These are phyloP conservation scores for Nothobranchius kuhntae DNA, from an alignment of 2,113 vertebrate genomes.

Conservation along the genomic window DNA sequence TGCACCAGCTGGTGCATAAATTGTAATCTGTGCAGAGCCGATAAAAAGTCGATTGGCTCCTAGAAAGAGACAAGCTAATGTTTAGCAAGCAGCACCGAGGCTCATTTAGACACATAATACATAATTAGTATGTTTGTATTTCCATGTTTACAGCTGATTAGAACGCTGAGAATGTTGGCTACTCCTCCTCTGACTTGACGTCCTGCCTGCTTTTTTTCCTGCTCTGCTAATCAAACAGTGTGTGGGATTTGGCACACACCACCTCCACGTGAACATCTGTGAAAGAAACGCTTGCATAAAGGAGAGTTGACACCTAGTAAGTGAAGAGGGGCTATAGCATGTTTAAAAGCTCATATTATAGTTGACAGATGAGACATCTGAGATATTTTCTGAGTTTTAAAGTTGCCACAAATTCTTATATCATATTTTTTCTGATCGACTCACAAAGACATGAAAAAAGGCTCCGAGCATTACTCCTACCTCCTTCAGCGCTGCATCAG, in stretches of 20 bases:
- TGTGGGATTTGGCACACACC: neutral
- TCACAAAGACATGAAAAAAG: neutral
- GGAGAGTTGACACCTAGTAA: too few relatives aligned
- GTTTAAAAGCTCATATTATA: too few relatives aligned
- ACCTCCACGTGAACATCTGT: neutral
- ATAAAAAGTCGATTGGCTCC: conserved; percentile 54
- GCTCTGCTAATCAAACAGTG: conserved; percentile 18
- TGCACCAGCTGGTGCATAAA: conserved; percentile 23
- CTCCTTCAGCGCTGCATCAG: conserved; percentile 15
- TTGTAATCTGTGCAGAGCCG: conserved; percentile 30
- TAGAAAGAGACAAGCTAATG: conserved; percentile 43
- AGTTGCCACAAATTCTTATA: too few relatives aligned
- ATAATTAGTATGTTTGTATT: conserved; percentile 63
- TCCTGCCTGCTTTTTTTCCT: conserved; percentile 12
- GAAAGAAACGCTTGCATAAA: neutral
- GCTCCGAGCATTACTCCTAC: neutral
- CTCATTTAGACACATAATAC: conserved; percentile 62
- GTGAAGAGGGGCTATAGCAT: too few relatives aligned
- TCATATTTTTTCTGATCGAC: too few relatives aligned
- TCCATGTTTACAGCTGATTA: conserved; percentile 35
- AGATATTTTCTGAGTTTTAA: too few relatives aligned
- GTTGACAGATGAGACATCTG: too few relatives aligned
- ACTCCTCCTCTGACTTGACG: conserved; percentile 5
- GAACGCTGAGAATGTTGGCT: conserved; percentile 17
- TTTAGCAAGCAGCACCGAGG: conserved; percentile 60